phyloP scores from a whole-genome alignment of 2,888 invertebrate genomes.

The Poecilus cupreus region DNA sequence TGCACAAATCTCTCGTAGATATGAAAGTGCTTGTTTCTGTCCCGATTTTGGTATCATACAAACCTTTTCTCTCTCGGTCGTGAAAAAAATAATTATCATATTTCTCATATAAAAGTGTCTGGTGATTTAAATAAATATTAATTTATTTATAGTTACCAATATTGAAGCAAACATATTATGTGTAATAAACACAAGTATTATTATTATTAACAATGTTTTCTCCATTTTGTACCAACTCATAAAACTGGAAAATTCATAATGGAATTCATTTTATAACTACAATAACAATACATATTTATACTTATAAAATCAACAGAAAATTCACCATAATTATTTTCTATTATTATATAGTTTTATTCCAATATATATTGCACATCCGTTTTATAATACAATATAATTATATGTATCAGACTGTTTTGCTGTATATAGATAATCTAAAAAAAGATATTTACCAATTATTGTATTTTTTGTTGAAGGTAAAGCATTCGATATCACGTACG shows the following conservation, averaged over 20 bases:
- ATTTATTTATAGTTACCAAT: not conserved
- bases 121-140: too few relatives aligned
- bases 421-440: not conserved
- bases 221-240: not conserved
- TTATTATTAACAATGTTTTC: not conserved
- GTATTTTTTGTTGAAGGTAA: slow-evolving; percentile 79
- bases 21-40: too few relatives aligned
- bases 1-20: too few relatives aligned
- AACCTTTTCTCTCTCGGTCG: too few relatives aligned
- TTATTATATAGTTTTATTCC: not conserved
- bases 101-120: too few relatives aligned
- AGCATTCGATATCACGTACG: slow-evolving; percentile 97
- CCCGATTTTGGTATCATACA: too few relatives aligned
- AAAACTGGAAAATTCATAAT: not conserved
- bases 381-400: not conserved
- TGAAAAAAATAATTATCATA: too few relatives aligned
- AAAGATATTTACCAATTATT: not conserved
- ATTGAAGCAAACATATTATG: not conserved
- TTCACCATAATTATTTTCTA: not conserved
- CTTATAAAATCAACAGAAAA: not conserved
- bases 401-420: not conserved
- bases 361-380: not conserved
- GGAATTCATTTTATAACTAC: not conserved
- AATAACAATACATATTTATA: slow-evolving; percentile 1
- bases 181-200: not conserved